A percentile compares a stretch with the other conserved stretches of the same genome.
These are phyloP conservation scores for Myathropa florea DNA, from an alignment of 2,888 invertebrate species.

Conservation along the genomic window DNA sequence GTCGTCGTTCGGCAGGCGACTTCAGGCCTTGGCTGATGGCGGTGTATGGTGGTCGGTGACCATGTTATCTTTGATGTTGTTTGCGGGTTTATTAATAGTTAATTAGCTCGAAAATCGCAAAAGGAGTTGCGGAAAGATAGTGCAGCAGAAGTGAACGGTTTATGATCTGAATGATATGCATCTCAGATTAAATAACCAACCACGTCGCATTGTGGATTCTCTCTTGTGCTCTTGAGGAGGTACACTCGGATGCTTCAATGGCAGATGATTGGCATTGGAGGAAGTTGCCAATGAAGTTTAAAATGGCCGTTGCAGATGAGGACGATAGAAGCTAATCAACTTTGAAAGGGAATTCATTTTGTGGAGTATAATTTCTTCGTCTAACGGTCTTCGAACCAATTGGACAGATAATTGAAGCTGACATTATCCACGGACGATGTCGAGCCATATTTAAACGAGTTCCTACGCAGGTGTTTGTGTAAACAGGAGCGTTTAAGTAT, in stretches of 20 bases:
- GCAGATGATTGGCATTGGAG: constrained; percentile 49
- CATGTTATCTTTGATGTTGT: constrained; percentile 67
- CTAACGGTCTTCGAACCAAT: constrained; percentile 16
- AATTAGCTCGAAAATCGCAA: constrained; percentile 67
- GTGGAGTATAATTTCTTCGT: constrained; percentile 2
- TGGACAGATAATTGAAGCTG: not conserved
- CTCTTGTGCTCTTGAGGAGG: not conserved
- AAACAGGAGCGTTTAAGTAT: no score
- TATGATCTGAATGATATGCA: constrained; percentile 39
- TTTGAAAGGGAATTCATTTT: constrained; percentile 45
- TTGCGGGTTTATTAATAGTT: constrained; percentile 69
- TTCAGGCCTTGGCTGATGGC: constrained; percentile 10
- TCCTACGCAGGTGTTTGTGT: no score
- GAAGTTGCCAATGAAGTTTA: constrained; percentile 51
- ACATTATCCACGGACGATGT: not conserved
- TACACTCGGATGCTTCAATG: constrained; percentile 31
- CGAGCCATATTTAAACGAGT: no score
- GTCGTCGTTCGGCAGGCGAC: not conserved
- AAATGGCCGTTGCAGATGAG: constrained; percentile 19
- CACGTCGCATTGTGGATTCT: not conserved
- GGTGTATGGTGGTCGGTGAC: constrained; percentile 38
- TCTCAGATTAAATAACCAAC: not conserved
- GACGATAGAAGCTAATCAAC: constrained; percentile 28
- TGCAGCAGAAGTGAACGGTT: constrained; percentile 34
- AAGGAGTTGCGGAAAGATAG: constrained; percentile 43